Evolutionary conservation across 2,888 invertebrate species (phyloP), one percentile per base, ranked within the genome.

Genomic region (Leptothorax acervorum): DNA sequence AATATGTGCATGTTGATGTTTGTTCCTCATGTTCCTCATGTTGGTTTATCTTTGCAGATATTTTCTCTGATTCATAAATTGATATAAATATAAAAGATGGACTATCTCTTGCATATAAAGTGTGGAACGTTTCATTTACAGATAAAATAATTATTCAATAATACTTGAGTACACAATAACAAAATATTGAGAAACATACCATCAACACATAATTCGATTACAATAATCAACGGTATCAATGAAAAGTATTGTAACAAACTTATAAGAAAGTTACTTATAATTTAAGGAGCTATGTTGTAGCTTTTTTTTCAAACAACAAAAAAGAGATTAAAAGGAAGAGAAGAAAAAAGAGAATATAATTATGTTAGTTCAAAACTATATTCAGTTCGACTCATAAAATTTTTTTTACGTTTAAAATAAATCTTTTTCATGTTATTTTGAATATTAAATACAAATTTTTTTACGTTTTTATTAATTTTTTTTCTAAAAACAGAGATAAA

Each of bases 181-280:
- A 66, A 57, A 57, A 62, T 48, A 23, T 42, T 63, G 48, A 74
- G 45, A 76, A 63, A 76, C 18, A 35, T 9, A 51, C 48, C 35
- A 55, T 62, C 31, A 45, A 74, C 42, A 28, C 31, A 45, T 9
- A 39, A 55, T 71, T 12, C 12, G 15, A 45, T 74, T 45, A 51
- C 45, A 62, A n/a, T n/a, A 35, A 45, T n/a, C 12, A n/a, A 75
- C 35, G 31, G 23, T 23, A 62, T 48, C 62, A 75, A 75, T 45
- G 62, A 75, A 75, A 48, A 62, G n/a, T 62, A 60, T 74, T 18
- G 31, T 45, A 31, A 73, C 9, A 42, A 62, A 74, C 28, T 73
- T 70, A 51, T 51, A 51, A 2, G 18, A 68, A 8, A 51, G 12
- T 48, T 18, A 42, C 12, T 74, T 45, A 39, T 31, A 31, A 42